These are phyloP conservation scores for Sander vitreus DNA, from an alignment of 2,113 vertebrate species.

Conservation along the genomic window DNA sequence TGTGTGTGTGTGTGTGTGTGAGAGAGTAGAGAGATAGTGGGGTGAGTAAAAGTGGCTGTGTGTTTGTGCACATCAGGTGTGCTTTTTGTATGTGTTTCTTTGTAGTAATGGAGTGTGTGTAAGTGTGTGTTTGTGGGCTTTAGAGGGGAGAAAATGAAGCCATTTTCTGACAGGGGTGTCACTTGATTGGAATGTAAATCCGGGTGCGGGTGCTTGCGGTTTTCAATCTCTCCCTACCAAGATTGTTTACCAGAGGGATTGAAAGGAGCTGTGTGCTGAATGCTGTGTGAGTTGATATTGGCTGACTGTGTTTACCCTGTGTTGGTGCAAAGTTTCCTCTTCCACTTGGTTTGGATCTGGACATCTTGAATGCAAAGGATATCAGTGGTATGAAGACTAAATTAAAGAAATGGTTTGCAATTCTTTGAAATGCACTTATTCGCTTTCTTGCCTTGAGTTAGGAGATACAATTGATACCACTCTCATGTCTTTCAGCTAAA, in stretches of 20 bases:
- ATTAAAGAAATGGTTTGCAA: constrained; percentile 1
- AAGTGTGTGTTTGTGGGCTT: constrained; percentile 30
- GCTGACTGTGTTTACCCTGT: constrained; percentile 37
- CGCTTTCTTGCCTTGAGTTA: background rate
- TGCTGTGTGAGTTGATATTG: constrained; percentile 46
- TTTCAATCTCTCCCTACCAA: constrained; percentile 55
- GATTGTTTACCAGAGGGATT: constrained; percentile 70
- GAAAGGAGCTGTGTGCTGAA: constrained; percentile 57
- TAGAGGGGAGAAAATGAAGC: constrained; percentile 60
- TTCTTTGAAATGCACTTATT: background rate
- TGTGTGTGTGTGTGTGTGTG: no score
- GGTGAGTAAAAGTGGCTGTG: constrained; percentile 5
- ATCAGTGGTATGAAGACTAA: background rate
- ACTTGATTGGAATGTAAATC: constrained; percentile 76
- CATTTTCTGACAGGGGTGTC: constrained; percentile 63
- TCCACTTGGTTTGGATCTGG: background rate
- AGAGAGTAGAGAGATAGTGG: background rate
- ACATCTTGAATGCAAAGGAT: background rate
- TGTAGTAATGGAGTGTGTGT: constrained; percentile 20
- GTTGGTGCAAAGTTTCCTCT: constrained; percentile 23
- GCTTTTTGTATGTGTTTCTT: constrained; percentile 14
- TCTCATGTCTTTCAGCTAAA: background rate
- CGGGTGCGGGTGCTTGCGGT: constrained; percentile 38
- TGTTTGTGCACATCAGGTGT: constrained; percentile 35
- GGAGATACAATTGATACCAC: background rate